A percentile compares a stretch with the other conserved stretches of the same genome.
These are phyloP conservation scores for Astreopora myriophthalma DNA, from an alignment of 64 coral and sea anemone species.

Conservation along the genomic window DNA sequence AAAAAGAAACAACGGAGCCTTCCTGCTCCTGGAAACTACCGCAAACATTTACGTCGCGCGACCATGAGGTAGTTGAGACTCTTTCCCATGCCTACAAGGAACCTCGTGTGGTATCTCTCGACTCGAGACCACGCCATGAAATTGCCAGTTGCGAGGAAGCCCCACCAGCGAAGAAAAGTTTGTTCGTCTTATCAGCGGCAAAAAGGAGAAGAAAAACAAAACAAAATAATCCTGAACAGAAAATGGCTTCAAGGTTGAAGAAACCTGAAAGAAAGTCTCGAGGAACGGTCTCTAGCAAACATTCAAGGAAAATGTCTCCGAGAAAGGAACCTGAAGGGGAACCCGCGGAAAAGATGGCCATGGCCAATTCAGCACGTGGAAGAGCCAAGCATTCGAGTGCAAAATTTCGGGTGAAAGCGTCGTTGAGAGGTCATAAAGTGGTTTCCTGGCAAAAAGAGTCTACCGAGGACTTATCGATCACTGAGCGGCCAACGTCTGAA, in stretches of 20 bases:
- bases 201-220: background rate
- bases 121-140: background rate
- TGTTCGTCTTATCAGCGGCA: background rate
- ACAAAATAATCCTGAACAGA: background rate
- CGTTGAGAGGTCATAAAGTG: background rate
- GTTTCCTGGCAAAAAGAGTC: background rate
- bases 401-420: constrained; percentile 8
- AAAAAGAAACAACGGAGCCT: constrained; percentile 23
- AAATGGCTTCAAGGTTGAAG: background rate
- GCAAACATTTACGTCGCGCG: constrained; percentile 66
- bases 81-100: constrained; percentile 77
- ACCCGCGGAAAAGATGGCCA: constrained; percentile 1
- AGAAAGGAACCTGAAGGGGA: constrained; percentile 29
- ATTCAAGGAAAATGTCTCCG: constrained; percentile 9
- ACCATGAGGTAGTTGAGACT: constrained; percentile 83
- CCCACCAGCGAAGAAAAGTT: background rate
- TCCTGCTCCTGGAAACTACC: constrained; percentile 83
- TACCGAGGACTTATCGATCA: background rate
- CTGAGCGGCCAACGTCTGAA: background rate
- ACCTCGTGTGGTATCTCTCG: constrained; percentile 62
- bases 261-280: background rate
- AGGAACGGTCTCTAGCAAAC: background rate
- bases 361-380: background rate
- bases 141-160: background rate
- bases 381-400: background rate